phyloP scores from a whole-genome alignment of 2,113 vertebrate species.

The Melospiza georgiana region DNA sequence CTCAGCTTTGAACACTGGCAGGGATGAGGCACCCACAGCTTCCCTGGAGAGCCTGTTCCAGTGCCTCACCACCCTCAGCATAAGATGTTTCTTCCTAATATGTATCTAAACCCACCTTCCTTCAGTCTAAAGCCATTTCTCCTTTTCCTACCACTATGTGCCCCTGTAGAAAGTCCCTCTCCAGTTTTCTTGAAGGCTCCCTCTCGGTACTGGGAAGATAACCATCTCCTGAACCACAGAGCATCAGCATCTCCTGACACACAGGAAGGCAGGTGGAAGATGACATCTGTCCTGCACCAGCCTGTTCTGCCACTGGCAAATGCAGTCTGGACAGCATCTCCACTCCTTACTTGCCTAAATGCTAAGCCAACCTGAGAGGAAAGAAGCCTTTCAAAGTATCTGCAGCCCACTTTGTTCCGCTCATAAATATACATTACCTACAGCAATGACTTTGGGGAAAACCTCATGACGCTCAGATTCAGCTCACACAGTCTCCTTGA shows the following conservation, averaged over 20 bases:
- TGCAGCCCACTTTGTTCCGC: constrained; percentile 25
- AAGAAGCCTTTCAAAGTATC: constrained; percentile 10
- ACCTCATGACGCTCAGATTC: not conserved
- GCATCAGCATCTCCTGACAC: not conserved
- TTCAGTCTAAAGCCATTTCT: not conserved
- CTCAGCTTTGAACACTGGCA: not conserved
- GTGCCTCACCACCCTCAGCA: not conserved
- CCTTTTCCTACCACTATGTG: not conserved
- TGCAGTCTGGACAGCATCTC: not conserved
- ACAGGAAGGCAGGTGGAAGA: fast-evolving
- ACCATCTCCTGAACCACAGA: not conserved
- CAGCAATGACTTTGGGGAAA: constrained; percentile 44
- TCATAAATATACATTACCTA: constrained; percentile 62
- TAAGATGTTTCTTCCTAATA: not conserved
- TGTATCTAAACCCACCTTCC: not conserved
- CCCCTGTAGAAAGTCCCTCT: not conserved
- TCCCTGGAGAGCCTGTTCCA: not conserved
- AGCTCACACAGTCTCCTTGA: constrained; percentile 39
- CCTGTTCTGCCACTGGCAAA: not conserved
- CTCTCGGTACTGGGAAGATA: not conserved
- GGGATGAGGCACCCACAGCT: not conserved
- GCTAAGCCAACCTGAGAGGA: not conserved
- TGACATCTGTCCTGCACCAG: not conserved
- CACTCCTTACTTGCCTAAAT: not conserved
- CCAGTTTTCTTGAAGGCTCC: not conserved